phyloP scores from a whole-genome alignment of 2,797 vertebrate species.

The Channa striata region DNA sequence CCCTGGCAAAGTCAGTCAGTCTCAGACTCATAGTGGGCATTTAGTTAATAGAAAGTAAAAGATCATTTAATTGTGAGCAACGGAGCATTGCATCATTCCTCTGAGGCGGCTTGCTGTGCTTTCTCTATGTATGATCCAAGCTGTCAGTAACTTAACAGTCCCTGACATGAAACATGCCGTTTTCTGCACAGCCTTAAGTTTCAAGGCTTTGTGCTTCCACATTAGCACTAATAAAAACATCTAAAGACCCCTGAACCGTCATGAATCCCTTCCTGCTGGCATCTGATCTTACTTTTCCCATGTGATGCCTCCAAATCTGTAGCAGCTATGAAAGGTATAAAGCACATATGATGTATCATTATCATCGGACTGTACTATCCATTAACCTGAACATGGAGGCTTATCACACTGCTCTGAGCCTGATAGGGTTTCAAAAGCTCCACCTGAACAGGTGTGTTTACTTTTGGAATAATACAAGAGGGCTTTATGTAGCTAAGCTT shows the following conservation, averaged over 20 bases:
- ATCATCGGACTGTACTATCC: slow-evolving; percentile 20
- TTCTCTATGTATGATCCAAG: slow-evolving; percentile 35
- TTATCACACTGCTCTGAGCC: slow-evolving; percentile 45
- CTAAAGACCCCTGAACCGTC: slow-evolving; percentile 5
- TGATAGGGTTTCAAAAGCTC: slow-evolving; percentile 51
- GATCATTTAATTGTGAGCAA: slow-evolving; percentile 63
- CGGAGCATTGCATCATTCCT: slow-evolving; percentile 49
- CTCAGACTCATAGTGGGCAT: slow-evolving; percentile 13
- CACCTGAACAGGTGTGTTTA: slow-evolving; percentile 79
- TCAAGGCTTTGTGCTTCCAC: slow-evolving; percentile 46
- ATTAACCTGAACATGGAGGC: slow-evolving; percentile 39
- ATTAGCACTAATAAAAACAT: slow-evolving; percentile 45
- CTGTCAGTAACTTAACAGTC: slow-evolving; percentile 45
- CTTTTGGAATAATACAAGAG: slow-evolving; percentile 62
- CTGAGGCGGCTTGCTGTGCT: slow-evolving; percentile 33
- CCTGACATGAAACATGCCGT: slow-evolving; percentile 37
- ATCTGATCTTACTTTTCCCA: slow-evolving; percentile 25
- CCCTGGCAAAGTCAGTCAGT: slow-evolving; percentile 14
- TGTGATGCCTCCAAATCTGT: slow-evolving; percentile 7
- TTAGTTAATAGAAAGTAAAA: slow-evolving; percentile 52
- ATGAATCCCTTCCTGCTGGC: slow-evolving; percentile 28
- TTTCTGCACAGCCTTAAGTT: slow-evolving; percentile 41
- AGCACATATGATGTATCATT: slow-evolving; percentile 6
- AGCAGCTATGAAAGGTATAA: background rate
- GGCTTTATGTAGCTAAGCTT: slow-evolving; percentile 59